Base-by-base conservation (phyloP, 2,888 invertebrate species). In the Harpagoxenus sublaevis region DNA sequence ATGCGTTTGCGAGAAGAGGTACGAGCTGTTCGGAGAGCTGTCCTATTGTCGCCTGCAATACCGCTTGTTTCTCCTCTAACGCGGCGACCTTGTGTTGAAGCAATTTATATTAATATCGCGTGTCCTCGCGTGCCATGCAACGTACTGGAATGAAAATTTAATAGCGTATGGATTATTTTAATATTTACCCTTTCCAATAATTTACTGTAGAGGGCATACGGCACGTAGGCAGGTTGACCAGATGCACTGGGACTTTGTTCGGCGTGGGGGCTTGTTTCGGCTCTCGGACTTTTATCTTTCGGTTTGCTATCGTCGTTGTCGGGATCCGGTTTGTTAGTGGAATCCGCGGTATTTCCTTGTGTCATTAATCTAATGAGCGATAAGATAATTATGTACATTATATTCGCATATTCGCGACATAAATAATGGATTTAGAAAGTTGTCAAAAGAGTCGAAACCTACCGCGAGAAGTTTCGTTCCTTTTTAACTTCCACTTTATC, bases 191-290 rank as follows among this genome's bases (percentile, higher is more conserved):
- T 94, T 85, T 95, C 93, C 84, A 94, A 86, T 65, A 95, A 90
- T 89, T 95, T 94, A 89, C 89, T 94, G 87, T 94, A 95, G 82
- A 94, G 91, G 77, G 93, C 92, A 90, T 94, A 95, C 63, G 95
- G 94, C 84, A 95, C 95, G 85, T 92, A 94, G 84, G 93, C 92
- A 70, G 94, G 92, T 74, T 92, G 90, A 79, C 90, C 89, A 66
- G 91, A 82, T 42, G 81, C 77, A 48, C 88, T 86, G 2, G 90
- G 87, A 31, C 89, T 89, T 2, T 84, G 78, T 31, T 91, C 91
- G 12, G 63, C 42, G n/a, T 86, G 85, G 39, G 89, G 83, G 39
- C 84, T 87, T 12, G 85, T 63, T 23, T 94, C 92, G 39, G 86
- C 83, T 84, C 89, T 90, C 83, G 89, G 93, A 77, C 92, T 92